phyloP scores from a whole-genome alignment of 2,888 invertebrate species.

The Drosophila quinaria region DNA sequence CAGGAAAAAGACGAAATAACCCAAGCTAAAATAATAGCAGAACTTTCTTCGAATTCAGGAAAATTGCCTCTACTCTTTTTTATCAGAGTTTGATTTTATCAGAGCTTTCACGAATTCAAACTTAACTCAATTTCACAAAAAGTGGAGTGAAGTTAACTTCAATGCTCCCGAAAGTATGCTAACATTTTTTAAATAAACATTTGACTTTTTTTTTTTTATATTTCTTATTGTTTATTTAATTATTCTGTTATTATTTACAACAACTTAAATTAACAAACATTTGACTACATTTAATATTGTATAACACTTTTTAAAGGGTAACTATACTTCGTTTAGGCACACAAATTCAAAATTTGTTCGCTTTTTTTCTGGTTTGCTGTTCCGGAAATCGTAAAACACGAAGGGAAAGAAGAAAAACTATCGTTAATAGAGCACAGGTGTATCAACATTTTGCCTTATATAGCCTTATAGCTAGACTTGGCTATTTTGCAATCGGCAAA shows the following conservation, averaged over 20 bases:
- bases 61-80: too few species aligned
- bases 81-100: too few species aligned
- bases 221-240: too few species aligned
- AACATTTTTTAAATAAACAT: background rate
- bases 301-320: conserved; percentile 9
- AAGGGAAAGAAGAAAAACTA: conserved; percentile 11
- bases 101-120: background rate
- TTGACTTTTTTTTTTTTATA: too few species aligned
- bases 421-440: conserved; percentile 35
- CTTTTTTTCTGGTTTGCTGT: conserved; percentile 6
- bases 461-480: background rate
- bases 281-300: background rate
- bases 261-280: too few species aligned
- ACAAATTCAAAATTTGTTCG: background rate
- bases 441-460: background rate
- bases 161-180: conserved; percentile 8
- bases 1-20: background rate
- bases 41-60: background rate
- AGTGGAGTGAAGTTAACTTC: background rate
- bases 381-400: conserved; percentile 40
- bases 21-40: background rate
- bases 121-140: background rate
- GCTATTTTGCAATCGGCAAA: too few species aligned
- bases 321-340: background rate
- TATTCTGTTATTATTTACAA: too few species aligned